phyloP scores from a whole-genome alignment of 2,888 invertebrate species.

The Ctena decussata region DNA sequence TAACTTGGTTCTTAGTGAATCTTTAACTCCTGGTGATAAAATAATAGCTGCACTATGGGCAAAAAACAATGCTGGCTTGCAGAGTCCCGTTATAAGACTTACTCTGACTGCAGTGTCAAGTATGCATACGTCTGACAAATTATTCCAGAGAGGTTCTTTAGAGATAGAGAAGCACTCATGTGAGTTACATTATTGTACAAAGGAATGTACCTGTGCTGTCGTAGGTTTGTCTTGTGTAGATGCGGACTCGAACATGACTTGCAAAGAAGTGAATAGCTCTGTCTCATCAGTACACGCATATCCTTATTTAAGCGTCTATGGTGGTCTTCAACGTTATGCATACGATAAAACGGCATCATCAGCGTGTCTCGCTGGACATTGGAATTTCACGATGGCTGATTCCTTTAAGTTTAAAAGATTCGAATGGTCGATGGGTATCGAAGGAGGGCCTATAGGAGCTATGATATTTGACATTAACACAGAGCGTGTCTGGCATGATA shows the following conservation, averaged over 20 bases:
- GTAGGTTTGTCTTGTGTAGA: slow-evolving; percentile 23
- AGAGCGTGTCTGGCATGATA: slow-evolving; percentile 65
- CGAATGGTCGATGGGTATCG: slow-evolving; percentile 69
- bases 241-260: background rate
- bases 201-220: slow-evolving; percentile 49
- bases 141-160: slow-evolving; percentile 21
- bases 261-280: background rate
- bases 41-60: slow-evolving; percentile 62
- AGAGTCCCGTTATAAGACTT: slow-evolving; percentile 22
- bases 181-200: slow-evolving; percentile 37
- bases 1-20: too few relatives aligned
- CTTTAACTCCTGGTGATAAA: slow-evolving; percentile 23
- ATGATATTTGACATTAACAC: slow-evolving; percentile 52
- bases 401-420: too few relatives aligned
- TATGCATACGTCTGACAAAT: background rate
- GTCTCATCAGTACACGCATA: background rate
- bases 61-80: slow-evolving; percentile 57
- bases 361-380: slow-evolving; percentile 55
- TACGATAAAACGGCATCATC: slow-evolving; percentile 27
- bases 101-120: slow-evolving; percentile 21
- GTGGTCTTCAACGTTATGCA: background rate
- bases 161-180: slow-evolving; percentile 49
- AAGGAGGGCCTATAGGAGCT: slow-evolving; percentile 45
- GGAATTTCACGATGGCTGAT: slow-evolving; percentile 19
- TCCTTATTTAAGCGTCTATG: background rate